Evolutionary conservation across 1,140 invertebrate genomes (phyloP), one percentile per base, ranked within the genome.

Genomic region (Pseudachorutes palmiensis): DNA sequence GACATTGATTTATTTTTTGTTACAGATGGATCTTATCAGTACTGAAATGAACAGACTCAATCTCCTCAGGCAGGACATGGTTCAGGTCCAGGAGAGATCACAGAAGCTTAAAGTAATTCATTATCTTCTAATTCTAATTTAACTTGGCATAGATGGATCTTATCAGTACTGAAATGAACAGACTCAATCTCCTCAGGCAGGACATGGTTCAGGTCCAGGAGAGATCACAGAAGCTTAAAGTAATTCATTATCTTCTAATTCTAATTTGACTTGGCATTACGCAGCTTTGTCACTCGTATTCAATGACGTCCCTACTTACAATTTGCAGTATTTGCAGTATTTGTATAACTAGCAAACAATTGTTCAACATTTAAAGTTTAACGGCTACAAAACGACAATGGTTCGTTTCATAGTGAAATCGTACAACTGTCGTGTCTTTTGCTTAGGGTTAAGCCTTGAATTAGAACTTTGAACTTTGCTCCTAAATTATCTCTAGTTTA

Each of bases 41-140:
- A 5, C 24, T 22, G 14, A 55, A 55, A 55, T 55, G 51, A 22
- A 55, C 9, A 9, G 51, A 55, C 12, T 55, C 12, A 55, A 9
- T 5, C 51, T 55, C 24, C 12, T 55, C 24, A 55, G 24, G 24
- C 51, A 55, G 24, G 51, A 55, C 5, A 55, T 55, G 51, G 5
- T 22, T 5, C 9, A 9, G 14, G 5, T 55, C 12, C 51, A 55
- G 24, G 51, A 55, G 5, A 14, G 51, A 14, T 55, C 51, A 5
- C 51, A 55, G 51, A 55, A 55, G 24, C 51, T 55, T 14, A 55
- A 22, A 12, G 51, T 55, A 55, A 55, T 19, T 41, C 36, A 26
- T 16, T 55, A 55, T 14, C 12, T 55, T 14, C 12, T 5, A 16
- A 24, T 5, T 26, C 24, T 14, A 12, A 55, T 55, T 12, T 22